Evolutionary conservation across 2,888 invertebrate genomes (phyloP).

Genomic region (Nesidiocoris tenuis): DNA sequence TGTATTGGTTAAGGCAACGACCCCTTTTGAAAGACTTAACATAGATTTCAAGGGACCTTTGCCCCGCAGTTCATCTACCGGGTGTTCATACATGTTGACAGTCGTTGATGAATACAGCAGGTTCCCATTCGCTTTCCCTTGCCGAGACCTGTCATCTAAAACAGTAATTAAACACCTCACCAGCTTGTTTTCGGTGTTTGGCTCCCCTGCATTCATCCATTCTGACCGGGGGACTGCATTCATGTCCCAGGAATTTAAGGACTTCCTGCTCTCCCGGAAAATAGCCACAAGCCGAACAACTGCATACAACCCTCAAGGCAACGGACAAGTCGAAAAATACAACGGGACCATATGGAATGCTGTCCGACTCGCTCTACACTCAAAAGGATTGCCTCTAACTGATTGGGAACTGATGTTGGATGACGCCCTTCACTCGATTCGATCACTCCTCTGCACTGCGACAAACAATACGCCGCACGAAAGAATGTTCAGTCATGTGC

Average conservation of each 20-base stretch:
- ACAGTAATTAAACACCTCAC: background rate
- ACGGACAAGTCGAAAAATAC: too few species aligned
- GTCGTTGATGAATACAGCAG: constrained; percentile 44
- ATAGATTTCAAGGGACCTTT: constrained; percentile 37
- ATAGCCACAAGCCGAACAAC: constrained; percentile 30
- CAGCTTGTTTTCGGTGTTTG: background rate
- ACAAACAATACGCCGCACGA: too few species aligned
- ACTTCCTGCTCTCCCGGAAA: too few species aligned
- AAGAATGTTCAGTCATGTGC: too few species aligned
- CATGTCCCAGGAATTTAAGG: constrained; percentile 7
- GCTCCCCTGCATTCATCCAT: background rate
- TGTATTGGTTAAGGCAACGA: constrained; percentile 46
- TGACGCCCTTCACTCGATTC: too few species aligned
- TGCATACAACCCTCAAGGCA: constrained; percentile 29
- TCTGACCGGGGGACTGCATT: constrained; percentile 12
- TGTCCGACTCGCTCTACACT: too few species aligned
- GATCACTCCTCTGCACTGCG: too few species aligned
- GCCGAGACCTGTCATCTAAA: background rate
- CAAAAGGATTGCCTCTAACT: too few species aligned
- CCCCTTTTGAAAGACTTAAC: constrained; percentile 48
- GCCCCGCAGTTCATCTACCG: constrained; percentile 6
- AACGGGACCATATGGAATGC: too few species aligned
- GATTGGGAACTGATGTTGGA: too few species aligned
- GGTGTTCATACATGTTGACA: constrained; percentile 37
- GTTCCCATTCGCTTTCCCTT: constrained; percentile 45